These are phyloP conservation scores for Volucella bombylans DNA, from an alignment of 2,888 invertebrate species.

Conservation along the genomic window DNA sequence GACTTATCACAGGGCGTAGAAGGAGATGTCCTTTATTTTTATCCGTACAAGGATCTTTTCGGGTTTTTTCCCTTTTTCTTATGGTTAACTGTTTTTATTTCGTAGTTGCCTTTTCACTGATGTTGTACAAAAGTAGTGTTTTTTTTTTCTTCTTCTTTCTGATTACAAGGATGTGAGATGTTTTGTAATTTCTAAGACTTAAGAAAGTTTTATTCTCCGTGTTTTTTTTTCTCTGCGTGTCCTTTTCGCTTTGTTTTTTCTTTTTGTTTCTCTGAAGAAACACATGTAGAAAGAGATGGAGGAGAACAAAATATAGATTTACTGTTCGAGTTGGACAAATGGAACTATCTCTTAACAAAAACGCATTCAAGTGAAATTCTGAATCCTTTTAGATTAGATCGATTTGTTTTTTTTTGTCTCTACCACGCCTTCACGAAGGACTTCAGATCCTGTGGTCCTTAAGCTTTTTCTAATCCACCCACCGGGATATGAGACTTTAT, in stretches of 20 bases:
- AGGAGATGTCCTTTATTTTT: constrained; percentile 59
- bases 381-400: constrained; percentile 51
- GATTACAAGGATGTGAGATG: constrained; percentile 70
- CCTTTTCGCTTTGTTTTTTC: constrained; percentile 13
- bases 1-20: constrained; percentile 41
- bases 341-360: constrained; percentile 51
- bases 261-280: constrained; percentile 13
- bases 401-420: not conserved
- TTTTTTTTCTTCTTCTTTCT: constrained; percentile 33
- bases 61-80: constrained; percentile 9
- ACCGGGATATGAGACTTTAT: not conserved
- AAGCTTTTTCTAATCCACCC: constrained; percentile 49
- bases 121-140: constrained; percentile 43
- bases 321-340: constrained; percentile 47
- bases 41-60: constrained; percentile 53
- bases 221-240: constrained; percentile 1
- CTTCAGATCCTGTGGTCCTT: constrained; percentile 15
- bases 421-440: not conserved
- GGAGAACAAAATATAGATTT: constrained; percentile 44
- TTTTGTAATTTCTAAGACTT: constrained; percentile 65
- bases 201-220: constrained; percentile 30
- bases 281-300: constrained; percentile 34
- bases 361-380: constrained; percentile 55
- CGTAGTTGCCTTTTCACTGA: constrained; percentile 31
- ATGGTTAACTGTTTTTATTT: not conserved